Conservation (phyloP, 2,888 invertebrate genomes). For the Clanis bilineata region DNA sequence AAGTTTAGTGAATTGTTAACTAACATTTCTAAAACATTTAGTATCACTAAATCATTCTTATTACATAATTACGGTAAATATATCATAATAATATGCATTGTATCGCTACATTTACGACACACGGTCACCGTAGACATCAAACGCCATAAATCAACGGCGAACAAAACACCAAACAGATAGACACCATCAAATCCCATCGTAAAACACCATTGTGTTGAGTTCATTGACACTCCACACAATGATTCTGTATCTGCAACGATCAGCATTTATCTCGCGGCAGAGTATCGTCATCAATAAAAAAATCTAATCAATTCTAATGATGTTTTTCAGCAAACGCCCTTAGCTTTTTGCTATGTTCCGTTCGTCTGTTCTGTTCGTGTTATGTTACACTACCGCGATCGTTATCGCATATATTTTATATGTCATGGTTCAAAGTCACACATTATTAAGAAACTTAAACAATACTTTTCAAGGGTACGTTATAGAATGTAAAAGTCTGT, state of each 20-base stretch:
- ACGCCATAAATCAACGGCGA: slow-evolving; percentile 9
- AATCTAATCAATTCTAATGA: slow-evolving; percentile 62
- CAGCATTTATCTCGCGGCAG: slow-evolving; percentile 50
- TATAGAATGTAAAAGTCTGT: not conserved
- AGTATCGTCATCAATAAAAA: slow-evolving; percentile 42
- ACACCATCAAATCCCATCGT: slow-evolving; percentile 11
- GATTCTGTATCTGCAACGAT: slow-evolving; percentile 31
- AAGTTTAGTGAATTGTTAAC: not conserved
- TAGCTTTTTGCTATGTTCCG: slow-evolving; percentile 49
- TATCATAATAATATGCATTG: not conserved
- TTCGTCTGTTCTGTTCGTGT: slow-evolving; percentile 36
- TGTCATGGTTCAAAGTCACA: not conserved
- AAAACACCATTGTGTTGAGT: slow-evolving; percentile 22
- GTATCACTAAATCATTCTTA: not conserved
- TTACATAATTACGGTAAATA: not conserved
- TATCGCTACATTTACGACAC: not conserved
- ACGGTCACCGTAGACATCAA: not conserved
- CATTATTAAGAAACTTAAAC: not conserved
- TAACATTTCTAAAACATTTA: not conserved
- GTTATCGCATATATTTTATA: slow-evolving; percentile 5
- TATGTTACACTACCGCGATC: slow-evolving; percentile 27
- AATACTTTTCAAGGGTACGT: not conserved
- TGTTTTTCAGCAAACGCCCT: slow-evolving; percentile 57
- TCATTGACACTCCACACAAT: slow-evolving; percentile 27
- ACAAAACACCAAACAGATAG: slow-evolving; percentile 9